These are phyloP conservation scores for Irena cyanogastra DNA, from an alignment of 2,113 vertebrate genomes.

Conservation along the genomic window DNA sequence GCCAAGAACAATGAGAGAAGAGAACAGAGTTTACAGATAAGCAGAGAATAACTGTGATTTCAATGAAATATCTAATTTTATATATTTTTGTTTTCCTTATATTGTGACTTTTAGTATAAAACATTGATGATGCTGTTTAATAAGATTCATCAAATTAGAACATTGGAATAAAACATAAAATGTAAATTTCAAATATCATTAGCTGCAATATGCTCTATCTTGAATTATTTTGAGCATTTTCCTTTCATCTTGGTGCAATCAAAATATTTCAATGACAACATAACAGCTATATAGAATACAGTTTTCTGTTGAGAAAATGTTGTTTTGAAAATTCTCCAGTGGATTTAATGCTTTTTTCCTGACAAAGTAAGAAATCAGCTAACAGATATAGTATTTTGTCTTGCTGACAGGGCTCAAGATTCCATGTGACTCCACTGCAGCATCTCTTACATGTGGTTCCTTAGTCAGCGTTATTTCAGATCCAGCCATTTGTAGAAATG, in stretches of 20 bases:
- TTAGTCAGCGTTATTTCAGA: not conserved
- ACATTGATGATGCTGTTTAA: not conserved
- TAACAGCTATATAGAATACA: not conserved
- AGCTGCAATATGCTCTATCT: not conserved
- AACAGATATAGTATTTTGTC: not conserved
- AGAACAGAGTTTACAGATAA: not conserved
- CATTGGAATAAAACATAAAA: not conserved
- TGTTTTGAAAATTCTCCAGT: not conserved
- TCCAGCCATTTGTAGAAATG: not conserved
- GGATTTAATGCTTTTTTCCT: not conserved
- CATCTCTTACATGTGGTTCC: not conserved
- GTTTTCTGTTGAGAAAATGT: not conserved
- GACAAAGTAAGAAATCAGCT: not conserved
- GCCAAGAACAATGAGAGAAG: not conserved
- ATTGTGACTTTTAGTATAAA: not conserved
- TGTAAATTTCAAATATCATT: not conserved
- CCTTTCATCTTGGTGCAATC: not conserved
- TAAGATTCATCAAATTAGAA: not conserved
- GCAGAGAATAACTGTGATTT: not conserved
- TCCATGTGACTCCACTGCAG: rapidly evolving
- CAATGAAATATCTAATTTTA: not conserved
- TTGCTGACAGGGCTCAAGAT: not conserved
- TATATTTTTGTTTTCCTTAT: not conserved
- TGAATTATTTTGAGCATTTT: not conserved
- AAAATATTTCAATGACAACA: not conserved